Percentiles rank a stretch among this genome's conserved stretches.
Conservation (phyloP, 2,797 vertebrate species). For the Cuculus canorus region DNA sequence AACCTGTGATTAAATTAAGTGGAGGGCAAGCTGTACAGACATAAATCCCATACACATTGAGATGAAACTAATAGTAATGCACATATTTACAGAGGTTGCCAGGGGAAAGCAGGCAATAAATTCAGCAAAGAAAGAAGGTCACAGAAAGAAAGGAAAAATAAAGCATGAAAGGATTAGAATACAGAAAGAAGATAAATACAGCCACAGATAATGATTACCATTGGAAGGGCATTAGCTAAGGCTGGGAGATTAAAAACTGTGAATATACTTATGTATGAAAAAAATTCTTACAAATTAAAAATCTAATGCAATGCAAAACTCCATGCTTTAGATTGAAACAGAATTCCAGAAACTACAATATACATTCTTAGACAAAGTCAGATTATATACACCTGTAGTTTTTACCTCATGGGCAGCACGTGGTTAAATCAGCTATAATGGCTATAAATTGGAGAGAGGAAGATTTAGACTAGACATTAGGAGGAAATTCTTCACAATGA, state of each 20-base stretch:
- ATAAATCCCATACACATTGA: conserved; percentile 55
- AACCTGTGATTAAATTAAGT: conserved; percentile 71
- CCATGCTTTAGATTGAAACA: neutral
- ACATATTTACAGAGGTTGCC: conserved; percentile 41
- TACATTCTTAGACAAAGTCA: neutral
- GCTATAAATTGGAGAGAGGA: too few species aligned
- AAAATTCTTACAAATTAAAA: conserved; percentile 13
- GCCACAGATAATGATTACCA: conserved; percentile 3
- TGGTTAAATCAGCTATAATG: neutral
- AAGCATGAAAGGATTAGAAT: conserved; percentile 12
- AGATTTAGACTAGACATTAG: too few species aligned
- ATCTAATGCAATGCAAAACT: neutral
- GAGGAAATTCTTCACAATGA: too few species aligned
- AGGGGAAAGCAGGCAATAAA: conserved; percentile 19
- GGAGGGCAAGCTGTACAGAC: conserved; percentile 40
- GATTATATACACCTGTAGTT: neutral
- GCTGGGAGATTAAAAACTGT: neutral
- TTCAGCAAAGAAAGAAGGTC: neutral
- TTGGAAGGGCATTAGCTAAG: conserved; percentile 11
- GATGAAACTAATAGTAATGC: conserved; percentile 46
- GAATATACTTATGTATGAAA: neutral
- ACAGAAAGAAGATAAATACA: conserved; percentile 24
- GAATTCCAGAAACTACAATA: neutral
- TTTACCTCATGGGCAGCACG: neutral
- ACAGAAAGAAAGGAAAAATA: conserved; percentile 45